Evolutionary conservation across 2,113 vertebrate genomes (phyloP).

Genomic region (Muntiacus reevesi): DNA sequence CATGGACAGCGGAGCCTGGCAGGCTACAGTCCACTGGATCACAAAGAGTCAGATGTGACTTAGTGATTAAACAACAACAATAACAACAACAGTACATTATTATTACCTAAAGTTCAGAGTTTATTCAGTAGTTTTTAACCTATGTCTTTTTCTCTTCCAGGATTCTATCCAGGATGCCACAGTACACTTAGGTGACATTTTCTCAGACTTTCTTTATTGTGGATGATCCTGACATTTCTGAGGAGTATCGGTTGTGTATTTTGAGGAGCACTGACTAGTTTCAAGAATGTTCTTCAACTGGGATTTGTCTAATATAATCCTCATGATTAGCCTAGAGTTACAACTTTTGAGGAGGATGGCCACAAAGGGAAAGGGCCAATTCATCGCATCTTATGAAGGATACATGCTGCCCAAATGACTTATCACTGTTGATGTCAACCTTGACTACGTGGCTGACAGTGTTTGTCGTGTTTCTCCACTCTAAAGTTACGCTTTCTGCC

Average conservation of each 20-base stretch:
- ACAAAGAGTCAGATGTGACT: fast-evolving
- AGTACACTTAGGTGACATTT: neutral
- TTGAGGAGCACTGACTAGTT: neutral
- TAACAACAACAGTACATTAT: neutral
- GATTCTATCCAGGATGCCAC: neutral
- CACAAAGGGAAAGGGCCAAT: neutral
- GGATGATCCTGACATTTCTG: neutral
- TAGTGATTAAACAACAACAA: neutral
- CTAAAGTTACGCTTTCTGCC: neutral
- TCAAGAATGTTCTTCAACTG: neutral
- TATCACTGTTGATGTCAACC: neutral
- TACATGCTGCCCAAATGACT: neutral
- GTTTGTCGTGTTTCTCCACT: neutral
- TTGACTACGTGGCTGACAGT: neutral
- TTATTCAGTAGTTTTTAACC: neutral
- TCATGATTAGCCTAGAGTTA: neutral
- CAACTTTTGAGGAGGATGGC: neutral
- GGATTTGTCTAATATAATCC: neutral
- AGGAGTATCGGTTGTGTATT: neutral
- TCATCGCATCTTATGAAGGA: neutral
- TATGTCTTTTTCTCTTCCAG: neutral
- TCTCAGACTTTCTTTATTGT: neutral
- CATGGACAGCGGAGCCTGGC: neutral
- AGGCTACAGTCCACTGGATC: neutral
- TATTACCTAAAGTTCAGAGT: neutral